Evolutionary conservation across 2,888 invertebrate genomes (phyloP), one percentile per base, ranked within the genome.

Genomic region (Chrysotoxum bicinctum): DNA sequence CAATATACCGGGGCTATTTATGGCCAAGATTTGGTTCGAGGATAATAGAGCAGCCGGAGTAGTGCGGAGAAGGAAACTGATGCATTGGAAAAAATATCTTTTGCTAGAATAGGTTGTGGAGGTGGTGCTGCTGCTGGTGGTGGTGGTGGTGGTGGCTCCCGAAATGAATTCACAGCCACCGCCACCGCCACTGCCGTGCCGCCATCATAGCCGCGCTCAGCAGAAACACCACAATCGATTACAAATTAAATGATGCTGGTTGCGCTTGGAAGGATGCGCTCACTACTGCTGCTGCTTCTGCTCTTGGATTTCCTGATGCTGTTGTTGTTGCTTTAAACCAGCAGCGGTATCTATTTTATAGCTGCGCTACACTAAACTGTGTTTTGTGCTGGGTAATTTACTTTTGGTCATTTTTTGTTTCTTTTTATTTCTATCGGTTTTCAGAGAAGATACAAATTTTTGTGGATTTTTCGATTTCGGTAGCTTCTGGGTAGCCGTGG

Each of bases 161-260:
- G 85, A 68, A 85, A 85, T 85, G 85, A 85, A 85, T 85, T 85
- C 81, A 81, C 70, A 40, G 68, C 75, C 74, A 81, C 75, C 72
- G 21, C 66, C 50, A 64, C 26, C 16, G 35, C 14, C 48, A 9
- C 16, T 12, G 48, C 66, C 66, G 8, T 19, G 43, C 48, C 48
- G 66, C 62, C 73, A 56, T 48, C 2, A 19, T n/a, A 5, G 12
- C 16, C 19, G 40, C 68, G 45, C 52, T 56, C 54, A 43, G 60
- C 50, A 50, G 50, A 50, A 50, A 50, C 72, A 66, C 62, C 76
- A 79, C 78, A 87, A 87, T 78, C 83, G 86, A 82, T 86, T 87
- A 83, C 84, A 87, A 83, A 87, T 87, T 87, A 80, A 82, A 84
- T 87, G 83, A 77, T 83, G 83, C 87, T 83, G 72, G 81, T 76